Evolutionary conservation across 2,113 vertebrate genomes (phyloP).

Genomic region (Scytalopus superciliaris): DNA sequence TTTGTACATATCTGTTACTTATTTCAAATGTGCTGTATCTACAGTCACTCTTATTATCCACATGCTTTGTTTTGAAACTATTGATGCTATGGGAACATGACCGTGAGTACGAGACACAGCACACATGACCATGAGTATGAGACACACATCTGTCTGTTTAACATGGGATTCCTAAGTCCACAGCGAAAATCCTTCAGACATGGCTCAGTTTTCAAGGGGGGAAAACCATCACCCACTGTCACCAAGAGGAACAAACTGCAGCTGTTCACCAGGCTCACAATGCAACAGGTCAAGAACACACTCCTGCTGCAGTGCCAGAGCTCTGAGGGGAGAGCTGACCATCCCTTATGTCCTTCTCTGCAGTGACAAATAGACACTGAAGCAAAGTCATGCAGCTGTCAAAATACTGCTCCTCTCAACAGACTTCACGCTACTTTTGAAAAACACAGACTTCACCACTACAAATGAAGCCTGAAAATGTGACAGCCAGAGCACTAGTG

Average conservation of each 20-base stretch:
- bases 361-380: background rate
- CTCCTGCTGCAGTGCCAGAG: background rate
- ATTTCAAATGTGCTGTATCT: background rate
- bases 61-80: background rate
- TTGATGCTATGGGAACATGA: background rate
- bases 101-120: background rate
- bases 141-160: background rate
- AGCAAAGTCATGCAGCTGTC: background rate
- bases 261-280: background rate
- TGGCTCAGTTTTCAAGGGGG: background rate
- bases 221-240: background rate
- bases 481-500: background rate
- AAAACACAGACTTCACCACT: background rate
- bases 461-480: rapidly evolving
- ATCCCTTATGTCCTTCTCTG: background rate
- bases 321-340: background rate
- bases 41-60: background rate
- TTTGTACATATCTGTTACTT: background rate
- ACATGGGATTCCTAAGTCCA: background rate
- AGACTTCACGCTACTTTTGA: background rate
- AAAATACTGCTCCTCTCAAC: background rate
- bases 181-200: background rate
- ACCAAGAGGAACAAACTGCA: background rate
- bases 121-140: rapidly evolving
- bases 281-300: background rate